Evolutionary conservation across 2,888 invertebrate genomes (phyloP).

Genomic region (Dioctria rufipes): DNA sequence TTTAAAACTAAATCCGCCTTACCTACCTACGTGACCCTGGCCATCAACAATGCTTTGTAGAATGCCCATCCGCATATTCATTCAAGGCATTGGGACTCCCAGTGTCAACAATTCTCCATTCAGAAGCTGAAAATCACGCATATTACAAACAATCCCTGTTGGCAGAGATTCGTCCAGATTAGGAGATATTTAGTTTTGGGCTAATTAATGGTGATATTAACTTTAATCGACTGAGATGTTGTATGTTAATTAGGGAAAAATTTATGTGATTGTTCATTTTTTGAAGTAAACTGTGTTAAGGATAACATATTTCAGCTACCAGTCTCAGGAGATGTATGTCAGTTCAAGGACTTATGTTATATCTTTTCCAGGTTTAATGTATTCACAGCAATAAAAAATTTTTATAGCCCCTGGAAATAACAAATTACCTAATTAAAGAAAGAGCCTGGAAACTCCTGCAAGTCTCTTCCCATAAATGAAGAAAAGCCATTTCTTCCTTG

Average conservation of each 20-base stretch:
- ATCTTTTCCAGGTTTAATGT: no score
- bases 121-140: no score
- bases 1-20: no score
- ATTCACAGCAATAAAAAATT: no score
- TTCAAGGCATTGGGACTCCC: no score
- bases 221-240: neutral
- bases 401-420: no score
- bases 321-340: neutral
- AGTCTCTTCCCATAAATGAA: neutral
- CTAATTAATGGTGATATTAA: conserved; percentile 38
- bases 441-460: neutral
- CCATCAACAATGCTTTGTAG: no score
- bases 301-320: neutral
- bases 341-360: neutral
- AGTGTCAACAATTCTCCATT: no score
- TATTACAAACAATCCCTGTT: neutral
- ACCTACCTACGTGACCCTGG: no score
- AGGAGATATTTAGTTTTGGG: conserved; percentile 20
- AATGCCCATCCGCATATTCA: no score
- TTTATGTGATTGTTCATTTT: neutral
- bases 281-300: neutral
- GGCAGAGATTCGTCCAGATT: conserved; percentile 15
- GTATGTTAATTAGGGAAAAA: conserved; percentile 42
- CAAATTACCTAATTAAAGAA: no score
- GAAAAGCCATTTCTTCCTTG: no score